Evolutionary conservation across 2,113 vertebrate species (phyloP), one percentile per base, ranked within the genome.

Genomic region (Microcebus jonahi): DNA sequence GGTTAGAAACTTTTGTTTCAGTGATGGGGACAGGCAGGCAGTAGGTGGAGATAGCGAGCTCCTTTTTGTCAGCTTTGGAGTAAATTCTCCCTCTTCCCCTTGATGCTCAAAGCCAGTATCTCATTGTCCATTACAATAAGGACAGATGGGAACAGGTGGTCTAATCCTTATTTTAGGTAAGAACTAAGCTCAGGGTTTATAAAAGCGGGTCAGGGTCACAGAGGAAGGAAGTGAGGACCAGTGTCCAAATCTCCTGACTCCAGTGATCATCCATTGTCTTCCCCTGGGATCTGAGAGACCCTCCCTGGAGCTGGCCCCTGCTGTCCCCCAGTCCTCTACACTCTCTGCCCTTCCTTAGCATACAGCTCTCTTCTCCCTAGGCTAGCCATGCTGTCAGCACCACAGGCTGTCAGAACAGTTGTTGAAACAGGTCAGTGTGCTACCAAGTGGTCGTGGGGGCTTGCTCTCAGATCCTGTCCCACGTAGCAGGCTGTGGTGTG

Each of bases 1-100:
- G 94, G 63, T 88, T 89, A 55, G 63, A 88, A 50, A 57, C 61
- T 11, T 87, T 86, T 14, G 8, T 88, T 91, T 80, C 65, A 67
- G 6, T 90, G 42, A 48, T 90, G 61, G 65, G 65, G 50, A 65
- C 48, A 61, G 50, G 65, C 48, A 61, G 50, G 65, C 80, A 92
- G 18, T 95, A 96, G 88, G 63, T 88, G 61, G 94, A 82, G 91
- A 57, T 75, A 79, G 93, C 94, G 88, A 90, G 29, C 65, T 76
- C 36, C 48, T 27, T 42, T 84, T 75, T 79, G 45, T 93, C 50
- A 63, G 4, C 83, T 96, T 91, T 80, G 86, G 34, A 87, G 53
- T 87, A 70, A 34, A 67, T 83, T 91, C 15, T 95, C 82, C 42
- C 63, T 31, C 21, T 80, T 79, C 39, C 68, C 45, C 31, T 1